A percentile compares a stretch with the other conserved stretches of the same genome.
Evolutionary conservation across 2,113 vertebrate genomes (phyloP).

Genomic region (Paradisaea rubra): DNA sequence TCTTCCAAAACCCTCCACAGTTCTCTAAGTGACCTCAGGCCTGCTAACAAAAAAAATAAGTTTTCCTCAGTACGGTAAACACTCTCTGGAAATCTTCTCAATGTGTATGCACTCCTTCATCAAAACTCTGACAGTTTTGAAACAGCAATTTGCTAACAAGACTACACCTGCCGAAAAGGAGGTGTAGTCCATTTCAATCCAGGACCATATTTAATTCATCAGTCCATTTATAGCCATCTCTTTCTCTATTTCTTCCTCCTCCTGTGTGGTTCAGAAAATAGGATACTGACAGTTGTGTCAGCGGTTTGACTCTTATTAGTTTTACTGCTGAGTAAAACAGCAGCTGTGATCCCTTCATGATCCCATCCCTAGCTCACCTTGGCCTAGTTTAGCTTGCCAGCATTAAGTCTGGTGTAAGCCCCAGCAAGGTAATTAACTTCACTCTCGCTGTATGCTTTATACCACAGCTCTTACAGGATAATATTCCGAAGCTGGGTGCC

Average conservation of each 20-base stretch:
- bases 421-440: slow-evolving; percentile 16
- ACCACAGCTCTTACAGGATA: not conserved
- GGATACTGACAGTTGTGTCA: not conserved
- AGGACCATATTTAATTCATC: not conserved
- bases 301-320: not conserved
- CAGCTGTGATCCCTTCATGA: not conserved
- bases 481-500: not conserved
- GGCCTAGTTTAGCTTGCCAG: slow-evolving; percentile 17
- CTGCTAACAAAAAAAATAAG: not conserved
- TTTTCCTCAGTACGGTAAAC: not conserved
- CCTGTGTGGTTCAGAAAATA: not conserved
- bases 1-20: not conserved
- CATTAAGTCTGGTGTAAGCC: not conserved
- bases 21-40: not conserved
- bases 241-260: not conserved
- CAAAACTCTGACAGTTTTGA: not conserved
- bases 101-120: not conserved
- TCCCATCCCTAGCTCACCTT: not conserved
- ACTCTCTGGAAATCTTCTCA: not conserved
- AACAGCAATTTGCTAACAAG: slow-evolving; percentile 4
- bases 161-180: not conserved
- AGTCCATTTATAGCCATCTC: not conserved
- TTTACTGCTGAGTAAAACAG: slow-evolving; percentile 8
- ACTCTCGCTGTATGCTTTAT: not conserved
- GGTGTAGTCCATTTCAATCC: not conserved